Percentiles rank a stretch among this genome's conserved stretches.
phyloP scores from a whole-genome alignment of 2,113 vertebrate species.

The Nannospalax galili region DNA sequence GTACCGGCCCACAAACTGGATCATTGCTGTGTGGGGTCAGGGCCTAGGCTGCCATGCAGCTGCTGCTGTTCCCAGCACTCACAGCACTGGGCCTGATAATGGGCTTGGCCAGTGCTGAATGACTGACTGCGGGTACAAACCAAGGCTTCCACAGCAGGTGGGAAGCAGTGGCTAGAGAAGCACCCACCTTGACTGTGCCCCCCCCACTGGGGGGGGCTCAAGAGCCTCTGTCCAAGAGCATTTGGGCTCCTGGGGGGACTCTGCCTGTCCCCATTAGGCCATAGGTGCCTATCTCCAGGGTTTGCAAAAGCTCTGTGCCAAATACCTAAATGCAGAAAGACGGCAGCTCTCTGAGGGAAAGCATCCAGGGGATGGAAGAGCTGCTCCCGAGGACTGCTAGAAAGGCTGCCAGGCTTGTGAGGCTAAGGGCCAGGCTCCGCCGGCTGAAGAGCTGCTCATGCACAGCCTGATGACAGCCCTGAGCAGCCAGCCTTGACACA shows the following conservation, averaged over 20 bases:
- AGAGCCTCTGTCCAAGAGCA: conserved; percentile 43
- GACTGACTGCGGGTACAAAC: neutral
- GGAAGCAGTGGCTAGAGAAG: neutral
- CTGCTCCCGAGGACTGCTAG: neutral
- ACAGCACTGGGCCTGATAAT: neutral
- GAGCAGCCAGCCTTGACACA: neutral
- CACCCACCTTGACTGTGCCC: conserved; percentile 63
- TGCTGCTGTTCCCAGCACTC: neutral
- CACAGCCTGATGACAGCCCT: neutral
- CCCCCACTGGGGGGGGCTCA: neutral
- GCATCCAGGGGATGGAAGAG: neutral
- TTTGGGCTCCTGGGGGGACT: conserved; percentile 28
- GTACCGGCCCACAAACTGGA: too few relatives aligned
- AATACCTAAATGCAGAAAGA: conserved; percentile 44
- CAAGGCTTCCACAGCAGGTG: neutral
- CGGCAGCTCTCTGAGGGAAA: neutral
- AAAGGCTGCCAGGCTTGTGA: neutral
- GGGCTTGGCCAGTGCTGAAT: neutral
- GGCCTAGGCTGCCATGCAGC: neutral
- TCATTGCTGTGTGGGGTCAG: neutral
- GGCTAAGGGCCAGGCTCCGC: too few relatives aligned
- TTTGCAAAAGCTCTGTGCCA: conserved; percentile 57
- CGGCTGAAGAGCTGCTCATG: too few relatives aligned
- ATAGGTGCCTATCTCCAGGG: conserved; percentile 34
- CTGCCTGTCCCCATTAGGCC: conserved; percentile 26